Base-by-base conservation (phyloP, 2,888 invertebrate species). In the Rutpela maculata region DNA sequence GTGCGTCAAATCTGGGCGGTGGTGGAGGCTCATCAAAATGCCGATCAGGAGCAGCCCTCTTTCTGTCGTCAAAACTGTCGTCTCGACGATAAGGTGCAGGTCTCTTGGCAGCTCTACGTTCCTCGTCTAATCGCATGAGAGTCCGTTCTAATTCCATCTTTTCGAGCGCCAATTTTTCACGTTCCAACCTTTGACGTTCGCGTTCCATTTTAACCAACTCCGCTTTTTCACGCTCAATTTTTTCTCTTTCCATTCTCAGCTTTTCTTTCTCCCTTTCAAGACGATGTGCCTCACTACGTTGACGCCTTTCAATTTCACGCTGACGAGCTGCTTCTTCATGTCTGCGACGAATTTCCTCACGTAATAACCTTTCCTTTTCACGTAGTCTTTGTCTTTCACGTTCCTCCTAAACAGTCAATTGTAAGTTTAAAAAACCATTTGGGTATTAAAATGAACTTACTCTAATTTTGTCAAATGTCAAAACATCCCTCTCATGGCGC, bases 191-290 rank as follows among this genome's bases (percentile, higher is more conserved):
- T 86, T 97, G 96, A 67, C 96, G 92, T 88, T 97, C 97, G 17
- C 97, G 92, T 88, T 97, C 97, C 81, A 97, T 89, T 70, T 96
- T 93, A 82, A 97, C 90, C 26, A 97, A 89, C 87, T 98, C 97
- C 17, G 95, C 95, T 89, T 96, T 96, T 87, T 97, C 97, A 3
- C 96, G 93, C 87, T 98, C 98, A 72, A 98, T 94, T 83, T 95
- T 94, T 85, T 97, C 97, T 22, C 97, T 93, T 90, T 98, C 98
- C 15, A 95, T 90, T 63, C 95, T 92, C 79, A 97, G 90, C 59
- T 95, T 95, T 85, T 96, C 95, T 31, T 96, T 92, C 88, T 97
- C 97, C 68, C 95, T 92, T 78, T 95, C 95, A 70, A 97, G 91
- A 70, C 96, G 93, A 62, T 94, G 93, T 55, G 97, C 95, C 90